A percentile compares a stretch with the other conserved stretches of the same genome.
phyloP scores from a whole-genome alignment of 1,140 invertebrate genomes.

The Calephelis nemesis region DNA sequence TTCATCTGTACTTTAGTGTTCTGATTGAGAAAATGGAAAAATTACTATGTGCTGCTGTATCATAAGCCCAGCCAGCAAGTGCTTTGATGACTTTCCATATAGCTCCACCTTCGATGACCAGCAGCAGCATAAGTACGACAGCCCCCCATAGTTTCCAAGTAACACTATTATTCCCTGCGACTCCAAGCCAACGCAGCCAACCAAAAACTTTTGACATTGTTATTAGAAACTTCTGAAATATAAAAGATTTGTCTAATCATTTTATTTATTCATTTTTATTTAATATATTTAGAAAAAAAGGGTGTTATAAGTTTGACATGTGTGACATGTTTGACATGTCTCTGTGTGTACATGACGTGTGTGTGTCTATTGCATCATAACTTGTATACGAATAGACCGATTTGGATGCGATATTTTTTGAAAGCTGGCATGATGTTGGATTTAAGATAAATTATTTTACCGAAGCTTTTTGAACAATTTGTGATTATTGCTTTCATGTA shows the following conservation, averaged over 20 bases:
- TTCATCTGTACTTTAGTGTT: too few relatives aligned
- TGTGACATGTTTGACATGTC: too few relatives aligned
- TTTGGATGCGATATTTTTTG: too few relatives aligned
- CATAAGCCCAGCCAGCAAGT: slow-evolving; percentile 39
- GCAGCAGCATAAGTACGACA: slow-evolving; percentile 26
- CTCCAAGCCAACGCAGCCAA: slow-evolving; percentile 29
- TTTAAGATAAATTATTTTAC: too few relatives aligned
- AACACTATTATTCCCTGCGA: slow-evolving; percentile 23
- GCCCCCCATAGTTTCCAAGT: slow-evolving; percentile 35
- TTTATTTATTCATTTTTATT: background rate
- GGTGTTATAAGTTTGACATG: too few relatives aligned
- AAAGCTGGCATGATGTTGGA: too few relatives aligned
- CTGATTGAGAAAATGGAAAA: background rate
- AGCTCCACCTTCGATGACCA: slow-evolving; percentile 32
- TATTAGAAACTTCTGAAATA: slow-evolving; percentile 36
- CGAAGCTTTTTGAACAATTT: too few relatives aligned
- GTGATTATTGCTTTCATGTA: too few relatives aligned
- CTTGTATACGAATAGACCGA: too few relatives aligned
- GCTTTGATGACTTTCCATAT: slow-evolving; percentile 45
- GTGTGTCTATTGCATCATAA: too few relatives aligned
- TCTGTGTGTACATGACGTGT: too few relatives aligned
- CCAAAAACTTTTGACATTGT: slow-evolving; percentile 33
- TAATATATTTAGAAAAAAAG: too few relatives aligned
- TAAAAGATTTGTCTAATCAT: background rate
- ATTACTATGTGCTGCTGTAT: slow-evolving; percentile 40